Evolutionary conservation across 2,113 vertebrate species (phyloP), one percentile per base, ranked within the genome.

Genomic region (Osmerus mordax): DNA sequence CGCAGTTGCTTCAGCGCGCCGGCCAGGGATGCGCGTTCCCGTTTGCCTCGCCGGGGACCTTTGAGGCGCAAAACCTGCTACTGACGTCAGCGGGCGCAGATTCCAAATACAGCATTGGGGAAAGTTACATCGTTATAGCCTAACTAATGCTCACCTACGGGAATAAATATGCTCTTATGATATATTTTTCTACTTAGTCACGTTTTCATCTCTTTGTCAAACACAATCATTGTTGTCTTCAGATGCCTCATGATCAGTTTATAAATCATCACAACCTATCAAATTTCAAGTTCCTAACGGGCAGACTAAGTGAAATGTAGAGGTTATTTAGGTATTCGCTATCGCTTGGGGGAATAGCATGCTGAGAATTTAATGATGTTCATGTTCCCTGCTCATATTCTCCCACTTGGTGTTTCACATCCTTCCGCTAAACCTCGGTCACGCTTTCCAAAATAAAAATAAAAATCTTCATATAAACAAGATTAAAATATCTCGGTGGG

Each of bases 51-150:
- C 80, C 83, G 84, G 84, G 86, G 87, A 89, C 87, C 83, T 78
- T 74, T 87, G 78, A 81, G 75, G 90, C 91, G 90, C 90, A 87
- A 85, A 78, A 90, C 83, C 81, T 64, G 64, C 72, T 60, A n/a
- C 80, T 90, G 88, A 92, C 91, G 91, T 92, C 87, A 90, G 74
- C 70, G 80, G 70, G 78, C 80, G 84, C 81, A 83, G 67, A 81
- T 89, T 84, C 47, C 83, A 87, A 84, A 85, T 81, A 72, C 67
- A 82, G 76, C 76, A 21, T 18, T 3, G 36, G 7, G 19, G 14
- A 21, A 65, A 64, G 61, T 32, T 32, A 25, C 14, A n/a, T 36
- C 1, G 2, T 16, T 28, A 1, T 61, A 61, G 59, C 23, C 23
- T 36, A 64, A 13, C 8, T 7, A 25, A 9, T 19, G 29, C 61